Conservation (phyloP, 2,888 invertebrate species). For the Rotaria magnacalcarata region DNA sequence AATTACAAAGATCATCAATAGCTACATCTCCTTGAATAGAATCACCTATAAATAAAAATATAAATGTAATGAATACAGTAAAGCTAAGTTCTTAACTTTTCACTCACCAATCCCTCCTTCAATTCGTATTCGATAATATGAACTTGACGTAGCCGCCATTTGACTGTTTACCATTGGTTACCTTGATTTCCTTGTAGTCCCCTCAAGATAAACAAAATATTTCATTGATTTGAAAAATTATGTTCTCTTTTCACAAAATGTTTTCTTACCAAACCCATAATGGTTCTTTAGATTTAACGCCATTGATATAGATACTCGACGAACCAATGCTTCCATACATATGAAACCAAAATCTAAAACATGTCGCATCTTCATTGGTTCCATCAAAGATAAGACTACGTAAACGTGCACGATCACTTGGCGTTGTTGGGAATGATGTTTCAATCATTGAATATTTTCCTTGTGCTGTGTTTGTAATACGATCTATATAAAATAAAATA, state of each 20-base stretch:
- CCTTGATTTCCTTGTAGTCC: slow-evolving; percentile 51
- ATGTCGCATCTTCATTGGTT: slow-evolving; percentile 48
- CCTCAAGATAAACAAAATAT: slow-evolving; percentile 49
- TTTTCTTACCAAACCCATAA: slow-evolving; percentile 37
- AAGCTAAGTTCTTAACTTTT: not conserved
- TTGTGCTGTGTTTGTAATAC: slow-evolving; percentile 4
- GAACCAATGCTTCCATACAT: slow-evolving; percentile 48
- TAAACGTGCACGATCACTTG: slow-evolving; percentile 51
- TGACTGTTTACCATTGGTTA: slow-evolving; percentile 52
- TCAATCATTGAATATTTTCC: slow-evolving; percentile 38
- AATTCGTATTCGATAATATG: slow-evolving; percentile 43
- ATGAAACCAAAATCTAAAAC: slow-evolving; percentile 52
- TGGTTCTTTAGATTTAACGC: not conserved
- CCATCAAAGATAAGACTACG: slow-evolving; percentile 49
- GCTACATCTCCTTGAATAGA: slow-evolving; percentile 53
- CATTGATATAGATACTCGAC: slow-evolving; percentile 40
- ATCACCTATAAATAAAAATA: too few relatives aligned
- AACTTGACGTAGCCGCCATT: slow-evolving; percentile 48
- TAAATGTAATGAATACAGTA: too few relatives aligned
- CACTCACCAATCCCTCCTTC: slow-evolving; percentile 44
- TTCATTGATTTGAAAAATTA: too few relatives aligned
- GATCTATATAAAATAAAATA: not conserved
- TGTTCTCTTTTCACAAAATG: too few relatives aligned
- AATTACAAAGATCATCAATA: slow-evolving; percentile 54
- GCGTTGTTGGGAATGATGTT: not conserved